Evolutionary conservation across 2,888 invertebrate genomes (phyloP).

Genomic region (Heliconius erato): DNA sequence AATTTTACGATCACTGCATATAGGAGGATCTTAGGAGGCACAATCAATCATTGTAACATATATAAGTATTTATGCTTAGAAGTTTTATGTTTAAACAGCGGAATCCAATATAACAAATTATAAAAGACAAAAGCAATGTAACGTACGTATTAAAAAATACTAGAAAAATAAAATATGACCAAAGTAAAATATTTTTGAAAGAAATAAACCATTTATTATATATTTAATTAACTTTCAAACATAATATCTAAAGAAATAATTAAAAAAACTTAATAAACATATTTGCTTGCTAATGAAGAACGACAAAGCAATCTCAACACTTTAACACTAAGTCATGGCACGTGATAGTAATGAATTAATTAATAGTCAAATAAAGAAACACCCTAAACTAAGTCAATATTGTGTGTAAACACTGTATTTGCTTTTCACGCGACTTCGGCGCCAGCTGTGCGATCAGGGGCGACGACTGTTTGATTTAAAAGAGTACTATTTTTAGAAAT

Average conservation of each 20-base stretch:
- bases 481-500: slow-evolving; percentile 19
- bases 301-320: not conserved
- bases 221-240: not conserved
- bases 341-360: slow-evolving; percentile 52
- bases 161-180: not conserved
- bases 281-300: slow-evolving; percentile 6
- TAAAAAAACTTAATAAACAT: not conserved
- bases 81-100: too few species aligned
- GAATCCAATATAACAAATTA: too few species aligned
- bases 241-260: not conserved
- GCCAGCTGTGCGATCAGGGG: slow-evolving; percentile 72
- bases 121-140: too few species aligned
- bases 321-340: slow-evolving; percentile 8
- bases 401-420: slow-evolving; percentile 71
- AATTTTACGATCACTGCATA: slow-evolving; percentile 6
- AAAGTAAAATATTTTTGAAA: not conserved
- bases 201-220: not conserved
- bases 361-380: slow-evolving; percentile 52
- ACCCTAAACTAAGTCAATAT: slow-evolving; percentile 55
- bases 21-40: too few species aligned
- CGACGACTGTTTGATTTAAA: slow-evolving; percentile 26
- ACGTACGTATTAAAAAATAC: too few species aligned
- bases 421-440: slow-evolving; percentile 63
- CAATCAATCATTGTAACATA: too few species aligned
- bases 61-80: too few species aligned